Conservation (phyloP, 2,888 invertebrate species). For the Athripsodes cinereus region DNA sequence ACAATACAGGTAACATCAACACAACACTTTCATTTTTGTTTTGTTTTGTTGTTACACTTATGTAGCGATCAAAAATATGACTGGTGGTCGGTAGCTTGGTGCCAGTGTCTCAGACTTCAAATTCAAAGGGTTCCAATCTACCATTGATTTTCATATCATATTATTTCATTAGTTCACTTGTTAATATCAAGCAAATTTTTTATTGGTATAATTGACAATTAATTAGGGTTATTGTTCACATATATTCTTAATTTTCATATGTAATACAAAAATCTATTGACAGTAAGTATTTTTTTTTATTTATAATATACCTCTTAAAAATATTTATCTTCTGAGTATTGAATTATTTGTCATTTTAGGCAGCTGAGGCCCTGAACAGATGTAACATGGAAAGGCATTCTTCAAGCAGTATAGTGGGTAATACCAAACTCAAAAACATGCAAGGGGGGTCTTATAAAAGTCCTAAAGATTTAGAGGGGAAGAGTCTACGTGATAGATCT, state of each 20-base stretch:
- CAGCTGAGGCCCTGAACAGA: slow-evolving; percentile 63
- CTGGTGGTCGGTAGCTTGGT: no score
- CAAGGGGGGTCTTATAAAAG: slow-evolving; percentile 29
- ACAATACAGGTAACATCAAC: slow-evolving; percentile 52
- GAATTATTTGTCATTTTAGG: slow-evolving; percentile 44
- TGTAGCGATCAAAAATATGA: no score
- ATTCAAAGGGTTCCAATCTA: no score
- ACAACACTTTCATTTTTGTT: no score
- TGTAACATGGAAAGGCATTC: slow-evolving; percentile 50
- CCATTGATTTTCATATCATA: no score
- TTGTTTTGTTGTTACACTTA: no score
- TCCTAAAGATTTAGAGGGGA: slow-evolving; percentile 36
- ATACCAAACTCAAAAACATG: slow-evolving; percentile 40
- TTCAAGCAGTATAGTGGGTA: slow-evolving; percentile 43
- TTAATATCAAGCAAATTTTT: no score
- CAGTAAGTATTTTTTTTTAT: no score
- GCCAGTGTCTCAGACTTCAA: no score
- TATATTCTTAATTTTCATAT: background rate
- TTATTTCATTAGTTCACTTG: no score
- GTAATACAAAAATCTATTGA: no score
- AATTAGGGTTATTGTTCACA: background rate
- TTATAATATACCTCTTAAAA: no score
- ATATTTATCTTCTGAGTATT: background rate
- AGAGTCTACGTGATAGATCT: slow-evolving; percentile 34
- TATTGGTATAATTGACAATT: background rate